Conservation (phyloP, 2,888 invertebrate species). For the Druceiella hillmani region DNA sequence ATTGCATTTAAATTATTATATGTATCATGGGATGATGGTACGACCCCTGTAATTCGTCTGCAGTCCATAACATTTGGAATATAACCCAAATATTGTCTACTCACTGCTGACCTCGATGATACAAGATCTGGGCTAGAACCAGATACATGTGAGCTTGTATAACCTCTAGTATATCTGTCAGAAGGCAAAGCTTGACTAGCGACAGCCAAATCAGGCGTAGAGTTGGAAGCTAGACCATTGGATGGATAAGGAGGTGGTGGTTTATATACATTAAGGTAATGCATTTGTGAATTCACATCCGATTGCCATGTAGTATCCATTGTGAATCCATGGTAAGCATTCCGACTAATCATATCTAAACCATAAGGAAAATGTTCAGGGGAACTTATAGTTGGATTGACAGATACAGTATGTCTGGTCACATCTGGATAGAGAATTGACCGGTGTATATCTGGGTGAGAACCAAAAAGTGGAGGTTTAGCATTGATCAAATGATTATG, state of each 20-base stretch:
- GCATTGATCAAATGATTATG: slow-evolving; percentile 28
- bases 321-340: slow-evolving; percentile 38
- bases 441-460: slow-evolving; percentile 71
- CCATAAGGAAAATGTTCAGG: slow-evolving; percentile 39
- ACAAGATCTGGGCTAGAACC: slow-evolving; percentile 77
- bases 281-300: slow-evolving; percentile 47
- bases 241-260: slow-evolving; percentile 83
- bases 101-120: slow-evolving; percentile 61
- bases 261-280: slow-evolving; percentile 65
- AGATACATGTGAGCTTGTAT: slow-evolving; percentile 55
- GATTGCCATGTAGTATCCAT: slow-evolving; percentile 39
- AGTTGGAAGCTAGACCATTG: slow-evolving; percentile 71
- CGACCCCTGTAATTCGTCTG: slow-evolving; percentile 30
- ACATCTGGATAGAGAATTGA: slow-evolving; percentile 60
- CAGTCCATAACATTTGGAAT: slow-evolving; percentile 37
- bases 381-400: slow-evolving; percentile 30
- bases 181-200: slow-evolving; percentile 53
- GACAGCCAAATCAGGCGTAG: slow-evolving; percentile 78
- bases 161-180: slow-evolving; percentile 39
- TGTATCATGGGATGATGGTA: slow-evolving; percentile 59
- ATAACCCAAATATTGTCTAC: slow-evolving; percentile 43
- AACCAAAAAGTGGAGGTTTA: slow-evolving; percentile 54
- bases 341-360: slow-evolving; percentile 32
- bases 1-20: slow-evolving; percentile 67
- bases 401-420: slow-evolving; percentile 45